These are phyloP conservation scores for Phyllostomus hastatus DNA, from an alignment of 2,113 vertebrate genomes.

Conservation along the genomic window DNA sequence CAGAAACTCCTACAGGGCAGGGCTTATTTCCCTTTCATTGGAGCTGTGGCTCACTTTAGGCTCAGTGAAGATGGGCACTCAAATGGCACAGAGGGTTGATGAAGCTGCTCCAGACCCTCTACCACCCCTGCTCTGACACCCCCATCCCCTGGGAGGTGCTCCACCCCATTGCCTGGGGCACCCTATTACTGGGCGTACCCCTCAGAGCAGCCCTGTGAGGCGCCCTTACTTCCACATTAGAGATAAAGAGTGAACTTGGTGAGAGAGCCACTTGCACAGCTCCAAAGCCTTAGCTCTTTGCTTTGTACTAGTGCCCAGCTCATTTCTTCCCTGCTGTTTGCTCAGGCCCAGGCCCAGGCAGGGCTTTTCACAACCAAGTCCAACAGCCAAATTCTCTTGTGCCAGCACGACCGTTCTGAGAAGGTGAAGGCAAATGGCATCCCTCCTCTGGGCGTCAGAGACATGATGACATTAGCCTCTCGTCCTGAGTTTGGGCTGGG, in stretches of 20 bases:
- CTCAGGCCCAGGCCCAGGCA: neutral
- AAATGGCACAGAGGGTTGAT: neutral
- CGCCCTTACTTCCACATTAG: neutral
- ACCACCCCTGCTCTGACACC: neutral
- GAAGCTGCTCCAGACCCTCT: neutral
- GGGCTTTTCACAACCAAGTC: neutral
- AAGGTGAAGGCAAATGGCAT: neutral
- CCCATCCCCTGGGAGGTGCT: neutral
- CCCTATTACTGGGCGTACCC: neutral
- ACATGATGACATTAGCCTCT: neutral
- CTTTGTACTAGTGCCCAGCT: neutral
- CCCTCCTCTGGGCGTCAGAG: neutral
- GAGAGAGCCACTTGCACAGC: neutral
- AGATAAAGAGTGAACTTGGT: neutral
- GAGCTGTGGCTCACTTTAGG: neutral
- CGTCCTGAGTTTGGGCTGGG: neutral
- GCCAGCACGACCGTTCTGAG: neutral
- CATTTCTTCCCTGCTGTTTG: neutral
- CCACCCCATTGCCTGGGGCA: fast-evolving
- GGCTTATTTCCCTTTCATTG: neutral
- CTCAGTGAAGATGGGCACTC: neutral
- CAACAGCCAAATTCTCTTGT: neutral
- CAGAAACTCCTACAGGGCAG: neutral
- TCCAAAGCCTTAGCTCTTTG: neutral
- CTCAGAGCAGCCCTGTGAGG: neutral